These are phyloP conservation scores for Pogonophryne albipinna DNA, from an alignment of 2,797 vertebrate genomes.

Conservation along the genomic window DNA sequence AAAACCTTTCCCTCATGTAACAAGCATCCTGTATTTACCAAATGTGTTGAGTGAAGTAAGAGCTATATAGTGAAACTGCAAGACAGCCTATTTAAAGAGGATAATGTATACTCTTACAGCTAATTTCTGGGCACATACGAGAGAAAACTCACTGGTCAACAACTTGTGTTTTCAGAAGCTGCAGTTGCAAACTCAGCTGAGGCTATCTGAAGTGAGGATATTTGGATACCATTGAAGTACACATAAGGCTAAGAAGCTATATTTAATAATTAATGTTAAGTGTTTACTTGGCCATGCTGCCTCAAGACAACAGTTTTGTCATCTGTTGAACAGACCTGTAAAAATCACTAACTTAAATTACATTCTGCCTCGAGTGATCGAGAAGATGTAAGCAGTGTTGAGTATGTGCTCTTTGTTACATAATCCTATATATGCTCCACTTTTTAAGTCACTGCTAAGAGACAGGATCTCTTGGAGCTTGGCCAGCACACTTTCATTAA, in stretches of 20 bases:
- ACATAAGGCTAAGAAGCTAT: not conserved
- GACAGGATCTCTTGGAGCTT: not conserved
- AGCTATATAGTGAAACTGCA: not conserved
- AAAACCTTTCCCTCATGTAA: not conserved
- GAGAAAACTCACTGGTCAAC: no score
- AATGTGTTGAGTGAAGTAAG: not conserved
- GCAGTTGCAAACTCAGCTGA: constrained; percentile 1
- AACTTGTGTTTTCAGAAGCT: not conserved
- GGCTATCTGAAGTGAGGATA: not conserved
- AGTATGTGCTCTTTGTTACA: not conserved
- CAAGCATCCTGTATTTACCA: not conserved
- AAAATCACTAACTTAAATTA: not conserved
- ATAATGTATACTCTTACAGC: not conserved
- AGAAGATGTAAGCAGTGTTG: not conserved
- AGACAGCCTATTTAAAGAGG: not conserved
- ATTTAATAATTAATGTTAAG: not conserved
- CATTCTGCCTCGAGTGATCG: no score
- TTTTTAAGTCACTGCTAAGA: not conserved
- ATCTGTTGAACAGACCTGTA: not conserved
- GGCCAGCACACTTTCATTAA: not conserved
- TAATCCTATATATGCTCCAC: not conserved
- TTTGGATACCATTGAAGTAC: not conserved
- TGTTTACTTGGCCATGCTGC: not conserved
- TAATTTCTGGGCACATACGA: not conserved
- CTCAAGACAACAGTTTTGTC: not conserved